Conservation (phyloP, 2,888 invertebrate species). For the Diploptera punctata region DNA sequence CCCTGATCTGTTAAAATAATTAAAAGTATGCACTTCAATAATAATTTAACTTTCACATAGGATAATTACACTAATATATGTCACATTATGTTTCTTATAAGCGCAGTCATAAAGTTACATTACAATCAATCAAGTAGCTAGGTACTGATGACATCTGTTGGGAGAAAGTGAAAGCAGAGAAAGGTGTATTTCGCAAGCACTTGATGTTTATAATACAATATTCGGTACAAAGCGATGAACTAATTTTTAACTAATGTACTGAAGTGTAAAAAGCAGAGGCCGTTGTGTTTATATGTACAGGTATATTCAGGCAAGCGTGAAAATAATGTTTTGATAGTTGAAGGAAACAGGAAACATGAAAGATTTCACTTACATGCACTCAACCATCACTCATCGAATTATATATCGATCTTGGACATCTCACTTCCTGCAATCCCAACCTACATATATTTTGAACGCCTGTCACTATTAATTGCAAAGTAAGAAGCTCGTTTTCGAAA, state of each 20-base stretch:
- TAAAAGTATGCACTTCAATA: too few relatives aligned
- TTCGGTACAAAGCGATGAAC: background rate
- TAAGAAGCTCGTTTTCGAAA: background rate
- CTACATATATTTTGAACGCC: too few relatives aligned
- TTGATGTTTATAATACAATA: background rate
- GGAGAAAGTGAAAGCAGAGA: slow-evolving; percentile 1
- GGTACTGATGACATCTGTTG: background rate
- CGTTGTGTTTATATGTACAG: too few relatives aligned
- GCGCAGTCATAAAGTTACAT: too few relatives aligned
- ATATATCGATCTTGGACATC: too few relatives aligned
- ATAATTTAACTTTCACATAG: too few relatives aligned
- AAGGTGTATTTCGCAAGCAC: background rate
- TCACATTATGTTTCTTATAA: too few relatives aligned
- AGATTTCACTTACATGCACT: slow-evolving; percentile 1
- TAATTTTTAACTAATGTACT: background rate
- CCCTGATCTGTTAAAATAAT: too few relatives aligned
- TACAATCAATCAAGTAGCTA: too few relatives aligned
- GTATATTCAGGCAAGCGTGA: too few relatives aligned
- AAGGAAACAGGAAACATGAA: background rate
- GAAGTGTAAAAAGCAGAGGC: background rate
- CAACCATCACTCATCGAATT: background rate
- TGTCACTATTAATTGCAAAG: background rate
- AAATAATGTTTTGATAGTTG: background rate
- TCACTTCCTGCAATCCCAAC: too few relatives aligned
- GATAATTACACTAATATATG: too few relatives aligned